These are phyloP conservation scores for Cremastinae sp. DNA, from an alignment of 2,888 invertebrate genomes.

Conservation along the genomic window DNA sequence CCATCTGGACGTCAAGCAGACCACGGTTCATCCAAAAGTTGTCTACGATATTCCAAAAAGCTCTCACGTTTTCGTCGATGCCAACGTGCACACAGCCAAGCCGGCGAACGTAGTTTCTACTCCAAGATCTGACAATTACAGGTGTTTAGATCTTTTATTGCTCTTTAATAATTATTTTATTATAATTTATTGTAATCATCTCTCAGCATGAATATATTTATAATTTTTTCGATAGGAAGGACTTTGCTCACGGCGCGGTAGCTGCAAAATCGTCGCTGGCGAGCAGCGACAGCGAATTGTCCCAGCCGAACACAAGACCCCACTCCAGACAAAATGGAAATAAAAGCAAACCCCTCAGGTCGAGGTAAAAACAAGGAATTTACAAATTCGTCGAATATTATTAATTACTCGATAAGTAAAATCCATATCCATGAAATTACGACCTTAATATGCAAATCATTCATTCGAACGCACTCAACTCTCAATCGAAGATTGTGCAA, in stretches of 20 bases:
- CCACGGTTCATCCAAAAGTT: constrained; percentile 83
- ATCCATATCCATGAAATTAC: no score
- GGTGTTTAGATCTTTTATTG: constrained; percentile 76
- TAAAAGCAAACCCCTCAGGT: constrained; percentile 71
- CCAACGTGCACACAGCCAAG: constrained; percentile 68
- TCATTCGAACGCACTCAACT: no score
- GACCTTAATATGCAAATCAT: no score
- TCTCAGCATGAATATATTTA: no score
- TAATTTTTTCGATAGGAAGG: constrained; percentile 78
- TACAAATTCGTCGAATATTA: not conserved
- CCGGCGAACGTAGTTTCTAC: constrained; percentile 69
- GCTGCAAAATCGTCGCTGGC: constrained; percentile 80
- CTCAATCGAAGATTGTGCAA: constrained; percentile 27
- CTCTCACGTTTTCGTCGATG: constrained; percentile 71
- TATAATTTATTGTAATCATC: no score
- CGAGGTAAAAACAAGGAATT: constrained; percentile 67
- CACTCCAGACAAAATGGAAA: constrained; percentile 74
- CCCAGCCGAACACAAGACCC: constrained; percentile 79
- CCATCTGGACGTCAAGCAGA: constrained; percentile 74
- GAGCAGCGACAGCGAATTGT: constrained; percentile 82
- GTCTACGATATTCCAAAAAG: constrained; percentile 83
- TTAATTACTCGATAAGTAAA: no score
- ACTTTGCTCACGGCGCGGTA: constrained; percentile 86
- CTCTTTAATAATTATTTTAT: not conserved
- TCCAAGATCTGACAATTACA: constrained; percentile 84